Evolutionary conservation across 2,113 vertebrate species (phyloP), one percentile per base, ranked within the genome.

Genomic region (Nannospalax galili): DNA sequence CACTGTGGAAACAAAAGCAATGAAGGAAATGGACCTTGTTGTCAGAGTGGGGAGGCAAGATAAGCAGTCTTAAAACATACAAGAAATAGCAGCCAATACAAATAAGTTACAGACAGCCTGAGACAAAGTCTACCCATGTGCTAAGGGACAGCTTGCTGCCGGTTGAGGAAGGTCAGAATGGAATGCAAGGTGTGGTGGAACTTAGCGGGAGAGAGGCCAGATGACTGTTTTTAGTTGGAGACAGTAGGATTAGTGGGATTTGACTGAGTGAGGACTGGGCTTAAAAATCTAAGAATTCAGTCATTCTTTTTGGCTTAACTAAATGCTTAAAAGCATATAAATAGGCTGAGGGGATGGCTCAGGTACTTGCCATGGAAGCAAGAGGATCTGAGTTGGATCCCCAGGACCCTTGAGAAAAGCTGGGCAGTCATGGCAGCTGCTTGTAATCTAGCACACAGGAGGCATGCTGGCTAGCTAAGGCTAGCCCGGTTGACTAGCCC

Each of bases 1-100:
- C 70, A 84, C 84, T 94, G 32, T 35, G 88, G 75, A 96, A 74
- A 96, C 69, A 86, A 81, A 93, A 75, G 80, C 73, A 82, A 73
- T 60, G 48, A 79, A 95, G 64, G 82, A 93, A 88, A 86, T 84
- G 73, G 60, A 70, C 77, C 64, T 93, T 82, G 64, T 75, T 78
- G 52, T 96, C 73, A 2, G 28, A 14, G 91, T 93, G 58, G 65
- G 60, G 64, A 90, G 58, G 37, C 60, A 72, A 89, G 42, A 93
- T 77, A 95, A 56, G 93, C 88, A 95, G 93, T 72, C 77, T 91
- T 20, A 37, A 45, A 91, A 65, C 60, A 75, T 19, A 22, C 19
- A 90, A 74, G 78, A 85, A 85, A 80, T 35, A 94, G 28, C 64
- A 92, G 74, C 37, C 86, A 42, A 32, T 16, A 32, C 64, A 70